Evolutionary conservation across 2,113 vertebrate genomes (phyloP), one percentile per base, ranked within the genome.

Genomic region (Polyodon spathula): DNA sequence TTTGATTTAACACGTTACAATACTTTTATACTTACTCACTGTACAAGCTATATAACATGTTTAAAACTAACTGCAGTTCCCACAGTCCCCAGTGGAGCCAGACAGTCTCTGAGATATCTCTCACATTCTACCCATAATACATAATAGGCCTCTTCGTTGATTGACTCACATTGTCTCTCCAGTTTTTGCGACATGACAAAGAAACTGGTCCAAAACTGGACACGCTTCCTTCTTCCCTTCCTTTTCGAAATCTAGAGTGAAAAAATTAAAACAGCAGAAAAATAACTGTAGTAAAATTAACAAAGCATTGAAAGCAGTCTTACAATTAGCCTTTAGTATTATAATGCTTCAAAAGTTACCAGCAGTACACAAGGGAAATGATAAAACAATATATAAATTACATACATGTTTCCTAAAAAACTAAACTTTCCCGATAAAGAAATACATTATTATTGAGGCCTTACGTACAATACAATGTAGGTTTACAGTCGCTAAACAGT

Each of bases 121-220:
- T 40, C 46, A n/a, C n/a, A 15, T 9, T 8, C 9, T 8, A 14
- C n/a, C 38, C 15, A 4, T 12, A n/a, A 50, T 10, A 50, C 46
- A 50, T 12, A 50, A 10, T 40, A 40, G 43, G 44, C 63, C 55
- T 11, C 15, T 37, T 27, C 37, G 4, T 50, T 11, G 6, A n/a
- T 3, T 9, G 64, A 90, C 92, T 96, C 86, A 99, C 96, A 99
- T 86, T 27, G 93, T 95, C 80, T 98, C 94, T 71, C 96, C 96
- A 38, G 93, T 97, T 82, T 97, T 97, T 66, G 93, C 93, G 68
- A 97, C 84, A 76, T 95, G 94, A 80, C 92, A 92, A 73, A 98
- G 86, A 88, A 99, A 98, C 67, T 97, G 94, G 73, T 97, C 94
- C 82, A 97, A 78, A 37, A 93, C 72, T 5, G 93, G 88, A 72